phyloP scores from a whole-genome alignment of 2,888 invertebrate genomes.

The Pollenia griseotomentosa region DNA sequence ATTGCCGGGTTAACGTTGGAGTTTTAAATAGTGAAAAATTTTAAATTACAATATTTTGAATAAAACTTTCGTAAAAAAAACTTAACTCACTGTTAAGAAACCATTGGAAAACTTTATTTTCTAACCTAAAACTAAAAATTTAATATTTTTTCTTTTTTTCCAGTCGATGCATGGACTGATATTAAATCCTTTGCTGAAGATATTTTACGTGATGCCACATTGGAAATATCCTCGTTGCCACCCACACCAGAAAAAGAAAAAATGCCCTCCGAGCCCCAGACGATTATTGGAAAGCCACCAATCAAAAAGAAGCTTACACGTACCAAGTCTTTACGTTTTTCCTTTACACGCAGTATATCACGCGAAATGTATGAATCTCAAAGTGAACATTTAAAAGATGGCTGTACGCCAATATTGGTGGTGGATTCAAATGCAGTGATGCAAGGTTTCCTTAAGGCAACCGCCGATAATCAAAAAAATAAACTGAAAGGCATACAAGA shows the following conservation, averaged over 20 bases:
- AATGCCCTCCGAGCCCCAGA: slow-evolving; percentile 77
- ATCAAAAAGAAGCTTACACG: slow-evolving; percentile 83
- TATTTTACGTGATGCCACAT: slow-evolving; percentile 84
- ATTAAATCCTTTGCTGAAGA: slow-evolving; percentile 87
- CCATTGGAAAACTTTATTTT: not conserved
- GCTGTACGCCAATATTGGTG: slow-evolving; percentile 84
- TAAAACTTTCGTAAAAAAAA: too few species aligned
- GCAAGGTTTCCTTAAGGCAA: slow-evolving; percentile 81
- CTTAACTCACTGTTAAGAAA: not conserved
- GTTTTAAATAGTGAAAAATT: too few species aligned
- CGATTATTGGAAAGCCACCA: slow-evolving; percentile 79
- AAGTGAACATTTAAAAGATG: slow-evolving; percentile 83
- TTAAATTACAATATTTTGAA: too few species aligned
- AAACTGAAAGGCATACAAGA: slow-evolving; percentile 82
- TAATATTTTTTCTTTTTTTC: not conserved
- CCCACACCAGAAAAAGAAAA: slow-evolving; percentile 80
- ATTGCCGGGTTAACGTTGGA: too few species aligned
- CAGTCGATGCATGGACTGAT: slow-evolving; percentile 87
- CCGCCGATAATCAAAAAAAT: slow-evolving; percentile 78
- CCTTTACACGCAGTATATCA: slow-evolving; percentile 84
- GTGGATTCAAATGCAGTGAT: slow-evolving; percentile 82
- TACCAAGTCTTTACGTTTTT: slow-evolving; percentile 83
- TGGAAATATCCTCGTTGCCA: slow-evolving; percentile 78
- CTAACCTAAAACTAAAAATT: not conserved
- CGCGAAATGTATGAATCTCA: slow-evolving; percentile 84